Base-by-base conservation (phyloP, 2,888 invertebrate species). In the Caradrina kadenii region DNA sequence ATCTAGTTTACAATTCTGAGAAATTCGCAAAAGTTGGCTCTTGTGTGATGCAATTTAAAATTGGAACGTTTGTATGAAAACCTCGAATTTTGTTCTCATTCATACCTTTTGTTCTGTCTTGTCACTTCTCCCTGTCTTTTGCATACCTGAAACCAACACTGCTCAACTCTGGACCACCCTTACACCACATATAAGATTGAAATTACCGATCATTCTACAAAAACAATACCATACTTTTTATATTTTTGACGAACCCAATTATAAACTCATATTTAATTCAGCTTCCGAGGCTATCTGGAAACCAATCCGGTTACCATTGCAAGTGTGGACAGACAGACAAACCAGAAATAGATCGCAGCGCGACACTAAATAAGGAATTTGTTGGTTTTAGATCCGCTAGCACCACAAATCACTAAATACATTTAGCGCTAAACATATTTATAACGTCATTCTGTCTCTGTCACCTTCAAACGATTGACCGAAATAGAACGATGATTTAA, bases 221-320 rank as follows among this genome's bases (percentile, higher is more conserved):
- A 35, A 35, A 35, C 35, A 35, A 35, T 35, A 35, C 8, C 6
- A 35, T 8, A 35, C 8, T 35, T 35, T 35, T 35, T 8, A 35
- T 35, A 8, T 7, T 69, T 63, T 26, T 15, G 45, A 52, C 42
- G 5, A 22, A 59, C 10, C 55, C 54, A 45, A 66, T 75, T 58
- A 53, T 21, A 60, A 63, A 63, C 55, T 69, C 52, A 65, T 78
- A 49, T 55, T 58, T 61, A 63, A 70, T 80, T 76, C 66, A 58
- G 53, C 17, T 13, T 15, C 21, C 15, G 35, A 35, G 13, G 15
- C 50, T 45, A 31, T 50, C 54, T 53, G 60, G 48, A 15, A 15
- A 31, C 56, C 55, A 52, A 48, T 62, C 19, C 35, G 45, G 42
- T 42, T 39, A 22, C n/a, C 56, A 50, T 53, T 61, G 60, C 60